Conservation (phyloP, 2,888 invertebrate species). For the Diplolepis rosae region DNA sequence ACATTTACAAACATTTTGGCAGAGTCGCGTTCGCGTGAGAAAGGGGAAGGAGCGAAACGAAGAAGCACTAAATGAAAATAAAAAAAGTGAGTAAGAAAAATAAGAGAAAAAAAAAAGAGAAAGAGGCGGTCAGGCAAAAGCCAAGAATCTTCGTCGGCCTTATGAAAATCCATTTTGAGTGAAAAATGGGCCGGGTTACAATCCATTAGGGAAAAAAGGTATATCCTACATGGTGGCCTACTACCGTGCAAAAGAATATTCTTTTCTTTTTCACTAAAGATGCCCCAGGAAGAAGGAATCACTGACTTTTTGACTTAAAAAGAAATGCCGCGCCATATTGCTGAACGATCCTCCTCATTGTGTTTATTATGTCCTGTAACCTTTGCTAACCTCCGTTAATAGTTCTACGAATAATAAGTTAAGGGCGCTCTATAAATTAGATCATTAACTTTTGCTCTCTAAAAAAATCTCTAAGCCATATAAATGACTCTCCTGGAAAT, state of each 20-base stretch:
- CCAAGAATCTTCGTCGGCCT: slow-evolving; percentile 33
- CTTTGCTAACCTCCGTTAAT: neutral
- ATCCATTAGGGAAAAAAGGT: slow-evolving; percentile 48
- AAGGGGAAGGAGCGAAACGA: slow-evolving; percentile 31
- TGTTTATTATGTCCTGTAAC: neutral
- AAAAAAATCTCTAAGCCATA: neutral
- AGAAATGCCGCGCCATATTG: slow-evolving; percentile 13
- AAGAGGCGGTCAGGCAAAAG: slow-evolving; percentile 33
- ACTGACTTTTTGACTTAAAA: slow-evolving; percentile 25
- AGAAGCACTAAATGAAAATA: slow-evolving; percentile 23
- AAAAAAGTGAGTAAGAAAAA: slow-evolving; percentile 37
- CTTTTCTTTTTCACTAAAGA: slow-evolving; percentile 20
- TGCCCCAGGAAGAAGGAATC: slow-evolving; percentile 24
- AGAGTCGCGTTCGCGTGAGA: slow-evolving; percentile 42
- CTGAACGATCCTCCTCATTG: slow-evolving; percentile 12
- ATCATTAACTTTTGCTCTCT: neutral
- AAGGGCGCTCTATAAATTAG: neutral
- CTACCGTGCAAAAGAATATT: slow-evolving; percentile 26
- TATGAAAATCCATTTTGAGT: slow-evolving; percentile 63
- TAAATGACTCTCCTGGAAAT: no score
- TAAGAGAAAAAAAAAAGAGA: slow-evolving; percentile 37
- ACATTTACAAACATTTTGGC: slow-evolving; percentile 73
- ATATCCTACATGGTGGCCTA: slow-evolving; percentile 23
- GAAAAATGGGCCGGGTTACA: slow-evolving; percentile 62
- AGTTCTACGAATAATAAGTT: slow-evolving; percentile 11